Base-by-base conservation (phyloP, 2,113 vertebrate genomes). In the Platycercus adscitus region DNA sequence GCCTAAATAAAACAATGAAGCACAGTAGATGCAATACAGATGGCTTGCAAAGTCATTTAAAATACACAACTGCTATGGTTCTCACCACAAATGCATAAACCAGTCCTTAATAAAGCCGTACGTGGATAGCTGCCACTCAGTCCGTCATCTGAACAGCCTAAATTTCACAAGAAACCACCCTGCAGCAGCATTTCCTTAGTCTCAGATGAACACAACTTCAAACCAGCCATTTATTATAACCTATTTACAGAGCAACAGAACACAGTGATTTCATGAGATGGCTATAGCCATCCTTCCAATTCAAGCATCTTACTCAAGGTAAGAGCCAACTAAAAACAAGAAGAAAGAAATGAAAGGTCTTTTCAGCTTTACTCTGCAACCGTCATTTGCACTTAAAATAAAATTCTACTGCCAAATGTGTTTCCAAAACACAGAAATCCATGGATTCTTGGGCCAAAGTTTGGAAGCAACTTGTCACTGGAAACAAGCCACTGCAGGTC, bases 41-140 rank as follows among this genome's bases (percentile, higher is more conserved):
- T 78, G 88, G 41, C 49, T 78, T 13, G 17, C 17, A 50, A 65
- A 91, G 80, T 17, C 58, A 37, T 25, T 8, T 17, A 39, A 39
- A 90, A 72, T 9, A 64, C 41, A 35, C 78, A 53, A 17, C 56
- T 46, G 64, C 8, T n/a, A 23, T 4, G 64, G 17, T 28, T 91
- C 87, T 31, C 86, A 64, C 35, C 85, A 60, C 47, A 75, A 49
- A 92, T 25, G 13, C 52, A 55, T 10, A 43, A 64, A 44, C 1
- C 23, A 13, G 56, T 33, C 47, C 37, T 33, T 21, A 26, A 44
- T 14, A 65, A 69, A 86, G 44, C 76, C 24, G 20, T 17, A 26
- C 1, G 11, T 2, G 70, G 28, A 44, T 7, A 44, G 60, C 58
- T 71, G 60, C 33, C 0, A 0, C 39, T 15, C 13, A 78, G 21